Conservation (phyloP, 2,888 invertebrate genomes). For the Pseudococcus viburni region DNA sequence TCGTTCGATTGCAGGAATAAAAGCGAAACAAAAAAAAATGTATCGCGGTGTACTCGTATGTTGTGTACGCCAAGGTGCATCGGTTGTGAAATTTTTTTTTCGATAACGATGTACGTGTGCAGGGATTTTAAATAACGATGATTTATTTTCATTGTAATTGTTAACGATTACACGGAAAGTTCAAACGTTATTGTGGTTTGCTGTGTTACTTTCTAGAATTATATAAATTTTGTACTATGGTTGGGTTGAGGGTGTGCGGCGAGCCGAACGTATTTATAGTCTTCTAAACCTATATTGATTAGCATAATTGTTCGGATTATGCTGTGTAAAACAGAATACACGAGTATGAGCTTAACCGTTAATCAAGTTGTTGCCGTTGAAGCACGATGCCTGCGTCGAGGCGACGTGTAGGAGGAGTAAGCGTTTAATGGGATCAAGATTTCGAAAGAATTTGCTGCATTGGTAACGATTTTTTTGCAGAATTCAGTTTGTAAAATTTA, state of each 20-base stretch:
- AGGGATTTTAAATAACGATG: conserved; percentile 12
- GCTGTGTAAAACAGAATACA: not conserved
- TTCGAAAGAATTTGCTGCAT: too few species aligned
- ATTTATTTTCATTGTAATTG: conserved; percentile 54
- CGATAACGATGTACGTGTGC: conserved; percentile 26
- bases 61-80: not conserved
- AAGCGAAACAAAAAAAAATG: conserved; percentile 2
- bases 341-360: conserved; percentile 17
- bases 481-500: too few species aligned
- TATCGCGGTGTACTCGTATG: conserved; percentile 1
- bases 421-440: not conserved
- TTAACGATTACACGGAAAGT: conserved; percentile 34
- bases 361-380: conserved; percentile 44
- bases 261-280: not conserved
- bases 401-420: not conserved
- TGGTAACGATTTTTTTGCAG: too few species aligned
- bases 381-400: conserved; percentile 31
- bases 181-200: conserved; percentile 41
- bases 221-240: conserved; percentile 9
- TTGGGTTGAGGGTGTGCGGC: not conserved
- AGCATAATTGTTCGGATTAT: conserved; percentile 49
- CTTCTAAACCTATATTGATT: conserved; percentile 12
- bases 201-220: conserved; percentile 32
- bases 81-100: conserved; percentile 52
- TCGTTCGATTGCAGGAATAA: not conserved